These are phyloP conservation scores for Podarcis raffonei DNA, from an alignment of 2,113 vertebrate genomes.

Conservation along the genomic window DNA sequence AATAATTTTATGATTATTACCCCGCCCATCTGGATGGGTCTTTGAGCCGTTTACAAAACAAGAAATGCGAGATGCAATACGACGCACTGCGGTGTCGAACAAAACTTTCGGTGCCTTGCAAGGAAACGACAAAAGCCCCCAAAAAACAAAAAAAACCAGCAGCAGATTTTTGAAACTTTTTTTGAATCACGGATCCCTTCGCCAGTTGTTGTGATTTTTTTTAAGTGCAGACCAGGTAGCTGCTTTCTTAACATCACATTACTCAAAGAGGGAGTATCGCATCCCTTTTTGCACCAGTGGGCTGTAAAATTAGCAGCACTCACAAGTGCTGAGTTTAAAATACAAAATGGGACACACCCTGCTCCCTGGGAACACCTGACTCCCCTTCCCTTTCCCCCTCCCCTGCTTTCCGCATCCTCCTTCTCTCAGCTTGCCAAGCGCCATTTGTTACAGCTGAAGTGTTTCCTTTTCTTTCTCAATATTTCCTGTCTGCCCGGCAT, in stretches of 20 bases:
- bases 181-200: too few relatives aligned
- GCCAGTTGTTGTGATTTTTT: too few relatives aligned
- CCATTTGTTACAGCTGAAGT: conserved; percentile 59
- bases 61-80: too few relatives aligned
- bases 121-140: too few relatives aligned
- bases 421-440: conserved; percentile 75
- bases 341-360: conserved; percentile 54
- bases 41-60: too few relatives aligned
- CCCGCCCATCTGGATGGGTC: too few relatives aligned
- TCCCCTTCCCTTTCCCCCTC: conserved; percentile 47
- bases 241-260: conserved; percentile 16
- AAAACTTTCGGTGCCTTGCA: too few relatives aligned
- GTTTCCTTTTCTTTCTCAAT: conserved; percentile 88
- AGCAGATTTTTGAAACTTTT: too few relatives aligned
- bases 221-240: background rate
- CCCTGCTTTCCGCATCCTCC: conserved; percentile 73
- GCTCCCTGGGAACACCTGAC: conserved; percentile 80
- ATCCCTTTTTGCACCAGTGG: conserved; percentile 12
- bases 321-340: conserved; percentile 66
- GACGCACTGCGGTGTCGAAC: too few relatives aligned
- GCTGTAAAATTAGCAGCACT: conserved; percentile 32
- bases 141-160: too few relatives aligned
- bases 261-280: conserved; percentile 16
- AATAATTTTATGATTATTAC: too few relatives aligned
- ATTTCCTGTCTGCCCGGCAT: conserved; percentile 78